A percentile compares a stretch with the other conserved stretches of the same genome.
Conservation (phyloP, 1,140 invertebrate species). For the Drosophila saltans region DNA sequence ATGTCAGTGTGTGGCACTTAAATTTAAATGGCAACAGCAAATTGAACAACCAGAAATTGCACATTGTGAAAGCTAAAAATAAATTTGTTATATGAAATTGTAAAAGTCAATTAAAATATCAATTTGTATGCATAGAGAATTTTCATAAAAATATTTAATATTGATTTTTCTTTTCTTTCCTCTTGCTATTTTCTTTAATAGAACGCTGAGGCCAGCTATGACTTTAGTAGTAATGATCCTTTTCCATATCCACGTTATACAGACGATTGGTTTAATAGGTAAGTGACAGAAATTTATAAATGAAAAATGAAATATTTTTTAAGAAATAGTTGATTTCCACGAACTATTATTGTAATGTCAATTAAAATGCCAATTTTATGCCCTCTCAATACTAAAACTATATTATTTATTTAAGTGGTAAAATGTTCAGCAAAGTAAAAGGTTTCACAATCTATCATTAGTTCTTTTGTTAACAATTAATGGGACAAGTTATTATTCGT, state of each 20-base stretch:
- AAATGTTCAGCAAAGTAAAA: no score
- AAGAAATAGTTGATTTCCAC: no score
- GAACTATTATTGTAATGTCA: no score
- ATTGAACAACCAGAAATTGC: background rate
- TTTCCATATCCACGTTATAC: slow-evolving; percentile 98
- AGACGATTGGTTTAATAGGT: slow-evolving; percentile 99
- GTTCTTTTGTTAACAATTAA: no score
- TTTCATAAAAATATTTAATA: background rate
- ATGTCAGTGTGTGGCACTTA: background rate
- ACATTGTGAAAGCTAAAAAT: background rate
- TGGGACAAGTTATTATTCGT: no score
- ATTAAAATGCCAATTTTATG: no score
- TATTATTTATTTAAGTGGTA: no score
- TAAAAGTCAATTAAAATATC: background rate
- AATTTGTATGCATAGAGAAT: no score
- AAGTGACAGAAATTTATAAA: slow-evolving; percentile 63
- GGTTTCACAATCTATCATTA: no score
- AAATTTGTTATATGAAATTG: background rate
- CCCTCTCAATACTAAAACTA: no score
- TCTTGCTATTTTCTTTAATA: slow-evolving; percentile 81
- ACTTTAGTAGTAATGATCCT: slow-evolving; percentile 99
- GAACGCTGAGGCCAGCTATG: slow-evolving; percentile 98
- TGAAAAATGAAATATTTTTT: no score
- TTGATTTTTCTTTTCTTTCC: slow-evolving; percentile 1
- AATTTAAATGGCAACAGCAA: background rate